Evolutionary conservation across 2,888 invertebrate genomes (phyloP).

Genomic region (Plagiodera versicolora): DNA sequence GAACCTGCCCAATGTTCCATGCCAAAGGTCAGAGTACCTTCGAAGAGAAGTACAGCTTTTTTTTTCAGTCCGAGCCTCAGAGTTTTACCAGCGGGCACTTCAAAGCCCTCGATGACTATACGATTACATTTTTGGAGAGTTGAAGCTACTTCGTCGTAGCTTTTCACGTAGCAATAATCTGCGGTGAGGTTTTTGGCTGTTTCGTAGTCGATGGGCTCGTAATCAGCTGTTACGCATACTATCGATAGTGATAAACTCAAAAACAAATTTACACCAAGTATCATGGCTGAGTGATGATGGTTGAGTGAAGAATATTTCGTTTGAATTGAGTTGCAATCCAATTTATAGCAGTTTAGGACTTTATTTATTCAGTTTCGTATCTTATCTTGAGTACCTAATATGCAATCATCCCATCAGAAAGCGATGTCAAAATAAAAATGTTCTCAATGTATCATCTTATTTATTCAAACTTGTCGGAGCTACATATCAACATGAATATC

Average conservation of each 20-base stretch:
- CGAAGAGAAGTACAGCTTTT: not conserved
- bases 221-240: not conserved
- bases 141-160: not conserved
- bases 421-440: too few relatives aligned
- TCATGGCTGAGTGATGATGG: too few relatives aligned
- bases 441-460: too few relatives aligned
- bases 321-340: too few relatives aligned
- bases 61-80: conserved; percentile 4
- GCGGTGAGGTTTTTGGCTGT: not conserved
- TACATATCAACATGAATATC: not conserved
- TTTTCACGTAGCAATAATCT: not conserved
- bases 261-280: too few relatives aligned
- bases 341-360: too few relatives aligned
- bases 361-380: too few relatives aligned
- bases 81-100: conserved; percentile 14
- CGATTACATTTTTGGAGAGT: not conserved
- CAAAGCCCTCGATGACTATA: not conserved
- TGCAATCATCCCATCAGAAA: too few relatives aligned
- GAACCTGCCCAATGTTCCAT: conserved; percentile 15
- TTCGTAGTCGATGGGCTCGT: not conserved
- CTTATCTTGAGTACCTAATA: too few relatives aligned
- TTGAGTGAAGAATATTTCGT: too few relatives aligned
- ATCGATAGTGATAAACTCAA: too few relatives aligned
- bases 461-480: too few relatives aligned
- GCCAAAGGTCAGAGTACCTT: conserved; percentile 13